A percentile compares a stretch with the other conserved stretches of the same genome.
Conservation (phyloP, 2,113 vertebrate genomes). For the Plecotus auritus region DNA sequence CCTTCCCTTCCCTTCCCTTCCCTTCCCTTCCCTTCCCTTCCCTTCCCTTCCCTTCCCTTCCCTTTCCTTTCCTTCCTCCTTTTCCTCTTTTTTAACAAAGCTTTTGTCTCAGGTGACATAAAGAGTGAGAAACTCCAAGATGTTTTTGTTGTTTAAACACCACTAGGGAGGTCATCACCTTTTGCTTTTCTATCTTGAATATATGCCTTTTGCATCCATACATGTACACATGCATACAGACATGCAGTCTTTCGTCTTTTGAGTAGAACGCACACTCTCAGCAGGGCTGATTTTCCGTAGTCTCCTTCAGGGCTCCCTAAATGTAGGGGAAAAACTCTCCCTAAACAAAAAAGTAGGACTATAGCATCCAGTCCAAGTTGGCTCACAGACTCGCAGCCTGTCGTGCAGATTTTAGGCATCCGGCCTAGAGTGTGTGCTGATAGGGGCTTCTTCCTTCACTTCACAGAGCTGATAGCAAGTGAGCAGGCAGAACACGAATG, state of each 20-base stretch:
- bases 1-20: too few relatives aligned
- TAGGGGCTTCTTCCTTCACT: constrained; percentile 2
- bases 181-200: neutral
- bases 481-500: constrained; percentile 45
- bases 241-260: neutral
- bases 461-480: constrained; percentile 36
- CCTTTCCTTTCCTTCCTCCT: too few relatives aligned
- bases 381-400: constrained; percentile 47
- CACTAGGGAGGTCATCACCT: neutral
- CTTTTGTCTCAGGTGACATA: neutral
- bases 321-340: neutral
- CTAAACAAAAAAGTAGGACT: constrained; percentile 49
- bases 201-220: neutral
- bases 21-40: too few relatives aligned
- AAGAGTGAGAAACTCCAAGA: neutral
- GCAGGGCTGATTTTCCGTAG: neutral
- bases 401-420: constrained; percentile 54
- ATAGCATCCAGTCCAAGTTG: constrained; percentile 51
- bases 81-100: neutral
- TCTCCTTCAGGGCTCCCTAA: constrained; percentile 29
- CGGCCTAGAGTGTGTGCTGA: constrained; percentile 44
- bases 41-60: too few relatives aligned
- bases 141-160: neutral
- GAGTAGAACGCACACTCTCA: neutral
- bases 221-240: neutral